Evolutionary conservation across 1,140 invertebrate species (phyloP), one percentile per base, ranked within the genome.

Genomic region (Zelostemma sp.): DNA sequence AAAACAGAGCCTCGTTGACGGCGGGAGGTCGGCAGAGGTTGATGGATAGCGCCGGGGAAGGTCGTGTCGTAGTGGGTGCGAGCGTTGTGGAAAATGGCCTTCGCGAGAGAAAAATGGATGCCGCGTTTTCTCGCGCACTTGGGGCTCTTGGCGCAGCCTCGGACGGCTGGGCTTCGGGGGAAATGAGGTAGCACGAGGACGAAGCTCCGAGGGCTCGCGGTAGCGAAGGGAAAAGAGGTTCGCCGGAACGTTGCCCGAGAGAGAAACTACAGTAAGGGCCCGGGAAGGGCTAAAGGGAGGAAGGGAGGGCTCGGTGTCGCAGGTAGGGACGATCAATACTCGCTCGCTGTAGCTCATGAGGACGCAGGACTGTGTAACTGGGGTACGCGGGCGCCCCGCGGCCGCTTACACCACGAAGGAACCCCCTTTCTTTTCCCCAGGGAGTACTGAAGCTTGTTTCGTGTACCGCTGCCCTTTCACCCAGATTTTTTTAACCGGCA

Each of bases 271-370:
- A 46, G 19, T 17, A 46, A 46, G 43, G 43, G 43, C 18, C 18
- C 16, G 43, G 18, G 43, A 46, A 46, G 43, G 43, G 43, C 12
- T 18, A 11, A 46, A 4, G 8, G 18, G 18, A 12, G 43, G 16
- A 17, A 19, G 17, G 17, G 16, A 9, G 43, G 17, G 17, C 1
- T 15, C 16, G 18, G 8, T 19, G 43, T 46, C 43, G 43, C 43
- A 46, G 43, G 43, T 18, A 46, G 43, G 43, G 43, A 46, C 43
- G 43, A 46, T 46, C 43, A 46, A 46, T 18, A 46, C 16, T 46
- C 11, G 12, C 6, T 9, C 11, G 15, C 40, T 2, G 40, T 12
- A 41, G 40, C 40, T 15, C 17, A 46, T 46, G 18, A 19, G 17
- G 16, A 15, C 40, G 12, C 40, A 43, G 40, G 40, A 43, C 40